These are phyloP conservation scores for Meandrusa payeni DNA, from an alignment of 2,888 invertebrate species.

Conservation along the genomic window DNA sequence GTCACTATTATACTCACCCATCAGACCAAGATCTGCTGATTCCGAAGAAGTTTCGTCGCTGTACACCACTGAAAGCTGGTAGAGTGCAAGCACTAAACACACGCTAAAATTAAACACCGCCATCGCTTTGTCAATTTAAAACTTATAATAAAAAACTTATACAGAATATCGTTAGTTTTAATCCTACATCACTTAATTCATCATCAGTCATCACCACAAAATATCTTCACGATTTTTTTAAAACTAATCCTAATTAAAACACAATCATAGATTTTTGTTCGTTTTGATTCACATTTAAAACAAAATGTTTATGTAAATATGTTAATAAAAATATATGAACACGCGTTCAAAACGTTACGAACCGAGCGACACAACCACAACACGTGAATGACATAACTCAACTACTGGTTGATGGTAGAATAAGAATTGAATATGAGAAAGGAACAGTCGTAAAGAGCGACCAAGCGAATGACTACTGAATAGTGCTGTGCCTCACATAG, in stretches of 20 bases:
- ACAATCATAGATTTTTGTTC: not conserved
- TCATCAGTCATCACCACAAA: constrained; percentile 55
- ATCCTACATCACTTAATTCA: constrained; percentile 33
- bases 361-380: constrained; percentile 30
- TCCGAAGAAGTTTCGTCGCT: constrained; percentile 65
- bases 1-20: constrained; percentile 44
- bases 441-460: constrained; percentile 41
- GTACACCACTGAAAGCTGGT: constrained; percentile 57
- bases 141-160: constrained; percentile 54
- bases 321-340: constrained; percentile 43
- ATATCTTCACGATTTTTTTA: constrained; percentile 24
- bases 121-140: constrained; percentile 59
- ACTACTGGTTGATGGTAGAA: constrained; percentile 32
- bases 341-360: constrained; percentile 46
- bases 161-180: constrained; percentile 42
- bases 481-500: constrained; percentile 28
- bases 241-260: not conserved
- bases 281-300: constrained; percentile 8
- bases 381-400: constrained; percentile 39
- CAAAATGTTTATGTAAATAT: constrained; percentile 12
- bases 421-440: constrained; percentile 31
- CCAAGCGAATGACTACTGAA: constrained; percentile 36
- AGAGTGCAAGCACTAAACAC: constrained; percentile 63
- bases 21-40: constrained; percentile 57
- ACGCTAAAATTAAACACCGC: constrained; percentile 68